Evolutionary conservation across 2,888 invertebrate species (phyloP), one percentile per base, ranked within the genome.

Genomic region (Hypomecis atomaria): DNA sequence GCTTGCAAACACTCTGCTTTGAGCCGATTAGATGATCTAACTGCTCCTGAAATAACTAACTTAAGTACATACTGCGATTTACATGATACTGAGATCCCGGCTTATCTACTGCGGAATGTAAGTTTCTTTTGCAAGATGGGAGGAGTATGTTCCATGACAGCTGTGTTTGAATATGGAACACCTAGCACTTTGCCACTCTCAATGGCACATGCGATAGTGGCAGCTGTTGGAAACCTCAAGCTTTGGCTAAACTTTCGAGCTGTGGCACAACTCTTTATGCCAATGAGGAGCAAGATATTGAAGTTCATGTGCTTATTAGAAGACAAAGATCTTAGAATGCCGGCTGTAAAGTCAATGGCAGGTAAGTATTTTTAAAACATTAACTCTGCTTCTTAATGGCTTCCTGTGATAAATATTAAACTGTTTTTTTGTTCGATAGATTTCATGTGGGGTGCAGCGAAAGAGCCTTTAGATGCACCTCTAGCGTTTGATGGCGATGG

Each of bases 381-480:
- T 23, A 23, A 23, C 23, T 23, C 23, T n/a, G n/a, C n/a, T n/a
- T n/a, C 23, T 23, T 23, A 23, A 23, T 23, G 23, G 5, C 34
- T 50, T 44, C 5, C 38, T 38, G 11, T 33, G 9, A 5, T 48
- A 50, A 8, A 47, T 6, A 1, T 44, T 10, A 45, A 40, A 23
- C 0, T 23, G n/a, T 34, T 34, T 36, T 10, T 54, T 5, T 13
- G 11, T 47, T 52, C 57, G 55, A 38, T 78, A 96, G 97, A 98
- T 93, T 97, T 98, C 82, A 98, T 98, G 95, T 98, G 98, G 98
- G 97, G 97, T 70, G 97, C 98, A 8, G 96, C 98, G 48, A 98
- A 98, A 81, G 98, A 98, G 89, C 98, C 98, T 0, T 89, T 97
- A 55, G 97, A 98, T 80, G 95, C 96, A 0, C 97, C 97, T 0